phyloP scores from a whole-genome alignment of 1,140 invertebrate genomes.

The Myzus persicae region DNA sequence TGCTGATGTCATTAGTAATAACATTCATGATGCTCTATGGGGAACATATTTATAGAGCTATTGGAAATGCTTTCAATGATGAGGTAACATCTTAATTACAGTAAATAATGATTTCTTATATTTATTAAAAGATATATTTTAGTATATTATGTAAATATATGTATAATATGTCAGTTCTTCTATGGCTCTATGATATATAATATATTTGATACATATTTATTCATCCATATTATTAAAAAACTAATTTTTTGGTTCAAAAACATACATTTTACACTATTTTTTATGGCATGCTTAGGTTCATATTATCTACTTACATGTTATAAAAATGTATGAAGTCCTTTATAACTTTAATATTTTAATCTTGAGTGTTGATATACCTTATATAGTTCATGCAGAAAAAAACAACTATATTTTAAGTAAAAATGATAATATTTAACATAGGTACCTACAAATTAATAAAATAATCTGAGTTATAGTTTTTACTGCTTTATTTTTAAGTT shows the following conservation, averaged over 20 bases:
- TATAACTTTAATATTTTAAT: conserved; percentile 16
- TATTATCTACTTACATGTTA: background rate
- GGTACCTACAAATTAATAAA: background rate
- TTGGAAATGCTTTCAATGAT: background rate
- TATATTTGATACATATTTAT: background rate
- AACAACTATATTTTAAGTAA: background rate
- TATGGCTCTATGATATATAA: background rate
- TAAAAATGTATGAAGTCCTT: background rate
- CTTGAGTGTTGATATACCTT: background rate
- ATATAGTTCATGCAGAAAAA: background rate
- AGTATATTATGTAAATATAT: too few species aligned
- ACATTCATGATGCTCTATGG: conserved; percentile 43
- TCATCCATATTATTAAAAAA: background rate
- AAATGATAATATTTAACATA: background rate
- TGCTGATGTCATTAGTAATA: conserved; percentile 21
- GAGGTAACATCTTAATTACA: background rate
- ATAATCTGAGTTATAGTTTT: background rate
- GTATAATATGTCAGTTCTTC: background rate
- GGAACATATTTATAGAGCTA: conserved; percentile 36
- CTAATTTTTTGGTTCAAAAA: background rate
- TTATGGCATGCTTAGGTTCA: background rate
- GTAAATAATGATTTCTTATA: background rate
- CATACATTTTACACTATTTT: background rate
- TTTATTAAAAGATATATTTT: too few species aligned
- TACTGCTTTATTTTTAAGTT: background rate